A percentile compares a stretch with the other conserved stretches of the same genome.
phyloP scores from a whole-genome alignment of 2,888 invertebrate genomes.

The Dromius quadrimaculatus region DNA sequence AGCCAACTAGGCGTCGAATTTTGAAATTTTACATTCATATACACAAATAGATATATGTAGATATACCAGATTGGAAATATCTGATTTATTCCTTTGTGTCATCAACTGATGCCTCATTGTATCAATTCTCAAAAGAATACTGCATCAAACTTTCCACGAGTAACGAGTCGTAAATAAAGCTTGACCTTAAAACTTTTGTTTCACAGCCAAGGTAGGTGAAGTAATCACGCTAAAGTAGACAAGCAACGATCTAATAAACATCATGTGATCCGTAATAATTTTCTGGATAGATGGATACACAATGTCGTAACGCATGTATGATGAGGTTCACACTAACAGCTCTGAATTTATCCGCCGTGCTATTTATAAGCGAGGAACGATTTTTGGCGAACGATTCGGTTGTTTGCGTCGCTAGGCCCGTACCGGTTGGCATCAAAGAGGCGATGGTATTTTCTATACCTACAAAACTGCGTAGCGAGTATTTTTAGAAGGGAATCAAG shows the following conservation, averaged over 20 bases:
- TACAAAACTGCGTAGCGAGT: slow-evolving; percentile 53
- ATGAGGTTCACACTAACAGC: slow-evolving; percentile 1
- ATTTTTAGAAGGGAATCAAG: slow-evolving; percentile 53
- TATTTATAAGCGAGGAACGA: slow-evolving; percentile 38
- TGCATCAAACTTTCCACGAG: too few species aligned
- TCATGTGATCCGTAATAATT: slow-evolving; percentile 26
- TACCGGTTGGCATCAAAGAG: slow-evolving; percentile 15
- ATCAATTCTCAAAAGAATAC: too few species aligned
- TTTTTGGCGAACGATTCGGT: slow-evolving; percentile 45
- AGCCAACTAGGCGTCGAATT: too few species aligned
- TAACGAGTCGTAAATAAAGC: too few species aligned
- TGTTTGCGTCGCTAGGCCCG: slow-evolving; percentile 28
- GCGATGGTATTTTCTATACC: slow-evolving; percentile 53
- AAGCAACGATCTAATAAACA: neutral
- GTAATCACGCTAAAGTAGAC: slow-evolving; percentile 4
- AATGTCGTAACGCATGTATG: slow-evolving; percentile 44
- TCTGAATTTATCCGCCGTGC: slow-evolving; percentile 31
- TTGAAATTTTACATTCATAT: too few species aligned
- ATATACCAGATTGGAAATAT: too few species aligned
- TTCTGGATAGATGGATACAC: slow-evolving; percentile 35
- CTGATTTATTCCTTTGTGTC: too few species aligned
- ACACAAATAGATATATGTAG: too few species aligned
- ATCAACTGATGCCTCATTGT: too few species aligned
- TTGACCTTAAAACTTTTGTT: slow-evolving; percentile 6
- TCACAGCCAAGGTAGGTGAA: slow-evolving; percentile 5